These are phyloP conservation scores for Hemicrepidius hirtus DNA, from an alignment of 2,888 invertebrate genomes.

Conservation along the genomic window DNA sequence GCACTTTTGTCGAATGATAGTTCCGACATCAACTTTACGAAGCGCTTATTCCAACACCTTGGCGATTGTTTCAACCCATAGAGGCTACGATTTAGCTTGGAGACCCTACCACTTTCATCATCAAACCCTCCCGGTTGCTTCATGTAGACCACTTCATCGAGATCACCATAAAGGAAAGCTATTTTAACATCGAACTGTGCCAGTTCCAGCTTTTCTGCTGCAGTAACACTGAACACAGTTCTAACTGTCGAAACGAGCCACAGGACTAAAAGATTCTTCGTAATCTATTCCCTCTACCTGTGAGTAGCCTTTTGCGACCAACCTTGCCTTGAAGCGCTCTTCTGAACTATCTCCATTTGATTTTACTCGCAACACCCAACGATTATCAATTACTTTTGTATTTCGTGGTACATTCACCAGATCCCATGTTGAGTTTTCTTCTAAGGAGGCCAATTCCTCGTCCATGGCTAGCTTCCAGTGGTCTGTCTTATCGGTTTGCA, in stretches of 20 bases:
- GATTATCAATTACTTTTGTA: not conserved
- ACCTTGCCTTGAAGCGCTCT: constrained; percentile 36
- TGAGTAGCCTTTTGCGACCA: constrained; percentile 38
- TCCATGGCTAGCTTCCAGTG: not conserved
- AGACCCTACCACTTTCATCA: not conserved
- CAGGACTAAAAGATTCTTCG: not conserved
- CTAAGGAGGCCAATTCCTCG: not conserved
- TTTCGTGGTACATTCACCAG: not conserved
- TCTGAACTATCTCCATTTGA: constrained; percentile 2
- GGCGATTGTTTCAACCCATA: constrained; percentile 46
- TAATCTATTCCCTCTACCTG: not conserved
- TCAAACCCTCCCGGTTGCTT: constrained; percentile 37
- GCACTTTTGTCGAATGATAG: constrained; percentile 46
- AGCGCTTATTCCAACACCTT: constrained; percentile 58
- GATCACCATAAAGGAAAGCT: constrained; percentile 51
- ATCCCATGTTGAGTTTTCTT: not conserved
- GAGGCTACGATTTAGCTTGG: not conserved
- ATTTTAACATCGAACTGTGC: constrained; percentile 52
- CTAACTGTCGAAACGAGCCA: constrained; percentile 1
- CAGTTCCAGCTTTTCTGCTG: constrained; percentile 24
- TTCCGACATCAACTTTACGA: constrained; percentile 47
- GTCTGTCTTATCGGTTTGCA: not conserved
- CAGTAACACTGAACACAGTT: not conserved
- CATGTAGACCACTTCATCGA: constrained; percentile 52
- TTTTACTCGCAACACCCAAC: constrained; percentile 36